Conservation (phyloP, 2,797 vertebrate species). For the Echeneis naucrates region DNA sequence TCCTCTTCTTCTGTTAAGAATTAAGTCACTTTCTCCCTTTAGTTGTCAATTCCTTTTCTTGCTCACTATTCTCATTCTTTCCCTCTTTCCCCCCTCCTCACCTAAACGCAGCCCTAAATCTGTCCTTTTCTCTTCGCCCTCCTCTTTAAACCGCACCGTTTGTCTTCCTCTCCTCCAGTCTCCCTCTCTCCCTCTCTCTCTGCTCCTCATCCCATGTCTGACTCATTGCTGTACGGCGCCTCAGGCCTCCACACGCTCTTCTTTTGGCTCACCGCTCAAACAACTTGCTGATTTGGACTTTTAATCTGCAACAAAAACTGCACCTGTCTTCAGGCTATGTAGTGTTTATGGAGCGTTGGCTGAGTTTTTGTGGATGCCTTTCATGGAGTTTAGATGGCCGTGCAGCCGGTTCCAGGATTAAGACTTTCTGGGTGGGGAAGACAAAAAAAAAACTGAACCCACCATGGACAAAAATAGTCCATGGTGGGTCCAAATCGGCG, state of each 20-base stretch:
- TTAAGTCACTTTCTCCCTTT: conserved; percentile 22
- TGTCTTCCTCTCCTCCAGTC: conserved; percentile 49
- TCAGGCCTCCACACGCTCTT: conserved; percentile 45
- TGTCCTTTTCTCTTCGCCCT: conserved; percentile 32
- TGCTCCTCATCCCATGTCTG: conserved; percentile 49
- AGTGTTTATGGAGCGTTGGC: conserved; percentile 49
- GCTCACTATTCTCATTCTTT: conserved; percentile 7
- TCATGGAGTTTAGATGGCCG: conserved; percentile 33
- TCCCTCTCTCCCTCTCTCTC: conserved; percentile 10
- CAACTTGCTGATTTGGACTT: conserved; percentile 78
- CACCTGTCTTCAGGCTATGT: conserved; percentile 63
- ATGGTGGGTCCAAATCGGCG: not conserved
- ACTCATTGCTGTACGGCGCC: conserved; percentile 60
- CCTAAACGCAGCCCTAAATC: conserved; percentile 53
- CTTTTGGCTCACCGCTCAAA: conserved; percentile 69
- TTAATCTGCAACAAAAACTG: conserved; percentile 72
- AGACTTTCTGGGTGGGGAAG: not conserved
- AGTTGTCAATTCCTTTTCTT: conserved; percentile 12
- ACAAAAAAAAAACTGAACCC: too few species aligned
- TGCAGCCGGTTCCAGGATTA: conserved; percentile 36
- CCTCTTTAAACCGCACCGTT: conserved; percentile 45
- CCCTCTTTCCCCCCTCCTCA: conserved; percentile 16
- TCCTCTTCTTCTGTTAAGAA: conserved; percentile 22
- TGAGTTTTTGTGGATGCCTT: conserved; percentile 42
- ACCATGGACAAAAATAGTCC: conserved; percentile 19